phyloP scores from a whole-genome alignment of 2,888 invertebrate species.

The Acleris holmiana region DNA sequence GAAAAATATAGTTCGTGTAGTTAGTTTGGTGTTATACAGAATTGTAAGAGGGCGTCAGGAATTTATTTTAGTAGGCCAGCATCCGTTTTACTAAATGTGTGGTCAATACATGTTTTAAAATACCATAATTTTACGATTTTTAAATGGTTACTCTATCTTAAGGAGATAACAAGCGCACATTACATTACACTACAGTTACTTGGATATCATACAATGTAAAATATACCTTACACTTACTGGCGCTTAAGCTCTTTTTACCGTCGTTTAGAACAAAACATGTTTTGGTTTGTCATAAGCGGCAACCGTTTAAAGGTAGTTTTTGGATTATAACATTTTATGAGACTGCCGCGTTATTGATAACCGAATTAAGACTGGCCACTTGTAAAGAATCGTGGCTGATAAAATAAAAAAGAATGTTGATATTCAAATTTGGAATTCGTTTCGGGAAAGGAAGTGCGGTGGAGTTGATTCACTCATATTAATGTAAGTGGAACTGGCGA shows the following conservation, averaged over 20 bases:
- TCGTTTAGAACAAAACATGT: not conserved
- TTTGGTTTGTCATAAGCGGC: not conserved
- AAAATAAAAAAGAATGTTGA: not conserved
- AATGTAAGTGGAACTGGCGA: not conserved
- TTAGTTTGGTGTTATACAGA: too few species aligned
- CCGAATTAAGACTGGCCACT: constrained; percentile 30
- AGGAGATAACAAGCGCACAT: constrained; percentile 17
- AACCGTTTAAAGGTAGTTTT: constrained; percentile 11
- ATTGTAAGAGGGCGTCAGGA: too few species aligned
- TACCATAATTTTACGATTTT: constrained; percentile 28
- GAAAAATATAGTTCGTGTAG: too few species aligned
- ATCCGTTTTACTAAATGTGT: not conserved
- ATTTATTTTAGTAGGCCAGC: too few species aligned
- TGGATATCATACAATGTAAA: not conserved
- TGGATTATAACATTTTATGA: constrained; percentile 17
- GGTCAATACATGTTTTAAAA: not conserved
- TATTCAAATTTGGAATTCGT: constrained; percentile 1
- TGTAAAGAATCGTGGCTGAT: constrained; percentile 27
- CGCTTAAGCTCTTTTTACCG: not conserved
- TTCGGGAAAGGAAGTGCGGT: not conserved
- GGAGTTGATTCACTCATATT: too few species aligned
- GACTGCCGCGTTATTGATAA: constrained; percentile 22
- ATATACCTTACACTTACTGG: not conserved
- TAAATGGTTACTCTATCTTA: constrained; percentile 15
- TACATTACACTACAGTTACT: constrained; percentile 8